A percentile compares a stretch with the other conserved stretches of the same genome.
Evolutionary conservation across 2,797 vertebrate species (phyloP).

Genomic region (Halcyon badia): DNA sequence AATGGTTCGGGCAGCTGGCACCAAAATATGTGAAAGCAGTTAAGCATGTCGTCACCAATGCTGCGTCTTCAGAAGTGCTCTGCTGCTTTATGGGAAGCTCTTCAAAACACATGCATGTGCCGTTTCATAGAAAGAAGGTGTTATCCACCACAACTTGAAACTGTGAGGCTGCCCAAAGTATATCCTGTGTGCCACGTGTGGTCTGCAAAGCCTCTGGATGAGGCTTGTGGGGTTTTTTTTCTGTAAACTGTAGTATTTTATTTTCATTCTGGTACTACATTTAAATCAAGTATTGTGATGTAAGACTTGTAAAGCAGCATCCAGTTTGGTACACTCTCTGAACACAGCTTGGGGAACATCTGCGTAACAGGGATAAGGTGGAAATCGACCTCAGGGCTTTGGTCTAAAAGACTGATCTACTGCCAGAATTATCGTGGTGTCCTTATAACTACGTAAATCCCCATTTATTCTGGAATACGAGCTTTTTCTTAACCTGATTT

Average conservation of each 20-base stretch:
- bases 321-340: neutral
- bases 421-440: neutral
- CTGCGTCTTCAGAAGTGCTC: neutral
- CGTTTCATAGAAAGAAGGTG: neutral
- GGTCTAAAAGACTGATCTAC: neutral
- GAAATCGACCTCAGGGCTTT: neutral
- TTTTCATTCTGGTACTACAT: neutral
- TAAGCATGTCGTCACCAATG: neutral
- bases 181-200: neutral
- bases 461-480: neutral
- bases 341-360: neutral
- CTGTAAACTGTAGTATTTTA: neutral
- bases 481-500: neutral
- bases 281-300: neutral
- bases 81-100: neutral
- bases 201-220: neutral
- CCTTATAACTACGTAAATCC: neutral
- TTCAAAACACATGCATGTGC: neutral
- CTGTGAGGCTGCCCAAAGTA: neutral
- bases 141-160: neutral
- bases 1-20: neutral
- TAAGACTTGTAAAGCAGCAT: neutral
- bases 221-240: neutral
- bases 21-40: neutral
- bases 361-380: neutral